These are phyloP conservation scores for Naja naja DNA, from an alignment of 2,113 vertebrate genomes.

Conservation along the genomic window DNA sequence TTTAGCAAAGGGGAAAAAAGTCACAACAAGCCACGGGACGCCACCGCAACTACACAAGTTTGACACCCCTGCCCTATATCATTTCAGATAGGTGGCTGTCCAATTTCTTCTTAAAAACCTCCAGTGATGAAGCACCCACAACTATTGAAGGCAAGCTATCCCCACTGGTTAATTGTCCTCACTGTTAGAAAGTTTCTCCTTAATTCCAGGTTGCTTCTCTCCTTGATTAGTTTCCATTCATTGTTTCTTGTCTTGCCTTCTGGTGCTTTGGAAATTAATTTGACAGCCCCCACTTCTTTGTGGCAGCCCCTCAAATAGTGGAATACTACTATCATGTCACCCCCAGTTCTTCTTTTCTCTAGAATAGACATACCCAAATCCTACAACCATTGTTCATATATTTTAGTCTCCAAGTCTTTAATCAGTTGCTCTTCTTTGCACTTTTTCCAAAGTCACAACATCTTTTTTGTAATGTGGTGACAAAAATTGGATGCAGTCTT, in stretches of 20 bases:
- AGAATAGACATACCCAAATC: neutral
- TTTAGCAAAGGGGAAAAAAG: no score
- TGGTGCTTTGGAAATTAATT: neutral
- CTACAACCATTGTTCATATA: neutral
- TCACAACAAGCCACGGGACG: no score
- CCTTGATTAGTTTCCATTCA: neutral
- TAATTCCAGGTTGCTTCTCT: neutral
- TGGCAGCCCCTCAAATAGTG: neutral
- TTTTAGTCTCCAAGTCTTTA: neutral
- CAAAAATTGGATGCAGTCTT: neutral
- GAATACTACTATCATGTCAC: neutral
- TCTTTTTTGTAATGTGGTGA: neutral
- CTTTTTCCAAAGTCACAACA: neutral
- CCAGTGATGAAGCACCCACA: neutral
- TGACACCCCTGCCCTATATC: no score
- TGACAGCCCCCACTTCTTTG: neutral
- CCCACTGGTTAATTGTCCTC: neutral
- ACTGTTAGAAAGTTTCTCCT: neutral
- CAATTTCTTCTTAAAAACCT: neutral
- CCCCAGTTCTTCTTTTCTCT: no score
- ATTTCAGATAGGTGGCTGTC: neutral
- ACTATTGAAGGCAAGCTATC: neutral
- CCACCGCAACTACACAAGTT: no score
- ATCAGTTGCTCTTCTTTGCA: neutral
- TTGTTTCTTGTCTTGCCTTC: neutral